These are phyloP conservation scores for Neodontobutis hainanensis DNA, from an alignment of 2,113 vertebrate species.

Conservation along the genomic window DNA sequence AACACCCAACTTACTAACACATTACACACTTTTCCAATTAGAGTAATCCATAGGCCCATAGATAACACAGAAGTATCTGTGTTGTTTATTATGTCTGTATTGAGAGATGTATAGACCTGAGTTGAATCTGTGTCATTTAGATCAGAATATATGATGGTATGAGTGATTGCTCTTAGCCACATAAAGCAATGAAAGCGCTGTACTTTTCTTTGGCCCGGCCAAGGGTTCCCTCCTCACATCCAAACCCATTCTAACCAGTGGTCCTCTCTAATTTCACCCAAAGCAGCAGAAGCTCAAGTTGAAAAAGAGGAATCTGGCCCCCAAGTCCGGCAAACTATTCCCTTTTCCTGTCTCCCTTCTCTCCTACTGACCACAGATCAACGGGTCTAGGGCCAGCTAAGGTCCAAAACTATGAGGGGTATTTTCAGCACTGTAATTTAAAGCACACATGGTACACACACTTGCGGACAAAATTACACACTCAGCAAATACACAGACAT, in stretches of 20 bases:
- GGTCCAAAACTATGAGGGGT: slow-evolving; percentile 82
- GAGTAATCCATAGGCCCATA: slow-evolving; percentile 23
- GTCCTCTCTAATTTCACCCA: slow-evolving; percentile 81
- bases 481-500: slow-evolving; percentile 46
- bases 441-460: slow-evolving; percentile 68
- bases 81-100: slow-evolving; percentile 30
- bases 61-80: slow-evolving; percentile 24
- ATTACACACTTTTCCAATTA: slow-evolving; percentile 37
- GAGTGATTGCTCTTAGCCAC: slow-evolving; percentile 39
- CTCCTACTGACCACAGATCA: slow-evolving; percentile 77
- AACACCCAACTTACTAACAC: neutral
- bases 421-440: slow-evolving; percentile 84
- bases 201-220: slow-evolving; percentile 71
- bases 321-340: slow-evolving; percentile 75
- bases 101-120: slow-evolving; percentile 13
- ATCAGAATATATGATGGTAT: slow-evolving; percentile 54
- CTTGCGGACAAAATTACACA: slow-evolving; percentile 39
- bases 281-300: slow-evolving; percentile 74
- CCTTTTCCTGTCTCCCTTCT: slow-evolving; percentile 75
- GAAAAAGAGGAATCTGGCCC: slow-evolving; percentile 76
- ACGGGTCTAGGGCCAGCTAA: slow-evolving; percentile 69
- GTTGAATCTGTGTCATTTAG: slow-evolving; percentile 51
- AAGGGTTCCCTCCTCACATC: slow-evolving; percentile 50
- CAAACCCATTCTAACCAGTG: slow-evolving; percentile 66
- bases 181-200: slow-evolving; percentile 57